Evolutionary conservation across 2,797 vertebrate genomes (phyloP).

Genomic region (Syncerus caffer): DNA sequence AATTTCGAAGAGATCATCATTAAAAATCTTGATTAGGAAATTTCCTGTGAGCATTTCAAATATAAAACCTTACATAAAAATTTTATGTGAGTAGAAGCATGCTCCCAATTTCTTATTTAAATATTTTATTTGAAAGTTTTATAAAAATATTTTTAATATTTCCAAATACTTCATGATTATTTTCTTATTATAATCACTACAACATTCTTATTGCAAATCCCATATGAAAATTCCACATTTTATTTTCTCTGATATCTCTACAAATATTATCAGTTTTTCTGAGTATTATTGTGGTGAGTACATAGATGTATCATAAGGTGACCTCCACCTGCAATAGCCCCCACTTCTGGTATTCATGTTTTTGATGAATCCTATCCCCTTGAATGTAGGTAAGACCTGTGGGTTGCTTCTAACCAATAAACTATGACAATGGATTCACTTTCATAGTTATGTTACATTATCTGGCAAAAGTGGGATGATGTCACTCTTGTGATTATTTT

Average conservation of each 20-base stretch:
- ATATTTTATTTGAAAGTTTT: slow-evolving; percentile 25
- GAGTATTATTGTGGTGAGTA: not conserved
- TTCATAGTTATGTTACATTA: not conserved
- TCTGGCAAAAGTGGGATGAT: not conserved
- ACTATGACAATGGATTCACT: not conserved
- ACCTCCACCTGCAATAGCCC: not conserved
- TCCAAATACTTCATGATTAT: not conserved
- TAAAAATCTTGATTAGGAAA: slow-evolving; percentile 22
- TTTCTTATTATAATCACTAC: not conserved
- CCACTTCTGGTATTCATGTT: not conserved
- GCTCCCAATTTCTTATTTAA: not conserved
- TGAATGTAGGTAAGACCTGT: not conserved
- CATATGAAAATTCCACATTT: not conserved
- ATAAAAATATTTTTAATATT: not conserved
- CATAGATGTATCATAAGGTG: not conserved
- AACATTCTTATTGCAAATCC: not conserved
- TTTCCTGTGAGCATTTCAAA: slow-evolving; percentile 32
- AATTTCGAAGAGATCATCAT: not conserved
- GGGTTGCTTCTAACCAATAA: not conserved
- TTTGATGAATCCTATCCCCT: not conserved
- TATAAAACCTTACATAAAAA: slow-evolving; percentile 3
- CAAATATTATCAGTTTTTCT: not conserved
- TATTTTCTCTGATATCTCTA: not conserved
- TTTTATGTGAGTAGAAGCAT: not conserved
- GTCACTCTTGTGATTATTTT: not conserved